These are phyloP conservation scores for Etheostoma perlongum DNA, from an alignment of 2,797 vertebrate genomes.

Conservation along the genomic window DNA sequence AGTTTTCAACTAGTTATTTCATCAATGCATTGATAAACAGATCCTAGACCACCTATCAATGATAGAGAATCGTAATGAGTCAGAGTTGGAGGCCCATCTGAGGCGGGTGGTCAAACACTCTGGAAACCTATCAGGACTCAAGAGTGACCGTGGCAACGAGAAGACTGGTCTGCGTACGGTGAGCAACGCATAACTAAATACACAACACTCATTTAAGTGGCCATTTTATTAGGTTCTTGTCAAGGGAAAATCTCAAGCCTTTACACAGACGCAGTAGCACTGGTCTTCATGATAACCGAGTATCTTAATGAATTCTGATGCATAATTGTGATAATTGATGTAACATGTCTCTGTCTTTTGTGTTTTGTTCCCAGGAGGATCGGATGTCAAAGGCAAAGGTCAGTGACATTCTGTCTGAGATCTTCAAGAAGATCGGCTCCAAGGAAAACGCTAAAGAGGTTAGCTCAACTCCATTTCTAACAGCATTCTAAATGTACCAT, in stretches of 20 bases:
- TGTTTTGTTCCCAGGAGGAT: constrained; percentile 87
- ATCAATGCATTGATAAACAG: constrained; percentile 68
- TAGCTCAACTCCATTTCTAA: not conserved
- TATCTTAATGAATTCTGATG: too few species aligned
- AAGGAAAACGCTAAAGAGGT: constrained; percentile 99
- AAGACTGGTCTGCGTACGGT: constrained; percentile 87
- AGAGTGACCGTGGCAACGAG: constrained; percentile 92
- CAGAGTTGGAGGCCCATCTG: constrained; percentile 94
- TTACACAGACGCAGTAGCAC: not conserved
- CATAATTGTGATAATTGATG: not conserved
- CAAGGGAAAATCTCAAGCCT: not conserved
- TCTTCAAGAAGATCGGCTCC: constrained; percentile 99
- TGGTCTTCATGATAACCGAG: not conserved
- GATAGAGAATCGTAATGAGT: constrained; percentile 98
- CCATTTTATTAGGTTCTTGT: not conserved
- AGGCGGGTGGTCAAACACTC: constrained; percentile 93
- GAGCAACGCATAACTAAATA: not conserved
- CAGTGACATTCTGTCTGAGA: constrained; percentile 96
- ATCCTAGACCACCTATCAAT: constrained; percentile 97
- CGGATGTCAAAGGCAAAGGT: constrained; percentile 96
- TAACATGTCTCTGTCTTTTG: not conserved
- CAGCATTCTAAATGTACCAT: not conserved
- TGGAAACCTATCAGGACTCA: constrained; percentile 88
- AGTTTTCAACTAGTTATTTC: not conserved
- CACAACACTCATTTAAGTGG: not conserved